phyloP scores from a whole-genome alignment of 2,888 invertebrate species.

The Fragum whitleyi region DNA sequence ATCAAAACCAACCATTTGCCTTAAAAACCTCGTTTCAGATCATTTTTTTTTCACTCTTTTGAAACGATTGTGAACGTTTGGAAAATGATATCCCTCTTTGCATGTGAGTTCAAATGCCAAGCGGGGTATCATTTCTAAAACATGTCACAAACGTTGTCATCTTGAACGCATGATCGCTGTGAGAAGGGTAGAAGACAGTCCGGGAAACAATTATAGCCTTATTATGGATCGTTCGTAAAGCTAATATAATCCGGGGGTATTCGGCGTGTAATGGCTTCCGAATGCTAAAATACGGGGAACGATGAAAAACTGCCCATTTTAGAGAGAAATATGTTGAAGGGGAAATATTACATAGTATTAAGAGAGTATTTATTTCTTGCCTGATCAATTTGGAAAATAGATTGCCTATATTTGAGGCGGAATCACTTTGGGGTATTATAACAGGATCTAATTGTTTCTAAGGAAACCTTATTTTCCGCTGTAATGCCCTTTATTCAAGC shows the following conservation, averaged over 20 bases:
- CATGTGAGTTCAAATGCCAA: too few relatives aligned
- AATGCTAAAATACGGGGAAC: conserved; percentile 56
- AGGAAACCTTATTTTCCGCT: conserved; percentile 29
- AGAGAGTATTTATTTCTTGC: conserved; percentile 62
- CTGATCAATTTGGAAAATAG: conserved; percentile 64
- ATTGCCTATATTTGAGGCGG: conserved; percentile 42
- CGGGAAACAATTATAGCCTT: conserved; percentile 63
- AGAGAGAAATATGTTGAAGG: conserved; percentile 43
- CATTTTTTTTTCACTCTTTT: too few relatives aligned
- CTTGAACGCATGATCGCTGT: too few relatives aligned
- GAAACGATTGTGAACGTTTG: too few relatives aligned
- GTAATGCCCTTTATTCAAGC: conserved; percentile 7
- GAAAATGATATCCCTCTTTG: too few relatives aligned
- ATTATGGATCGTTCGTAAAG: conserved; percentile 55
- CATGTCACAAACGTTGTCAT: too few relatives aligned
- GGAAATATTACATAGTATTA: conserved; percentile 62
- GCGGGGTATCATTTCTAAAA: too few relatives aligned
- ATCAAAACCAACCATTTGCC: too few relatives aligned
- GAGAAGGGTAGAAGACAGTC: conserved; percentile 18
- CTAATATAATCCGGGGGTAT: conserved; percentile 54
- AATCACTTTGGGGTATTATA: conserved; percentile 23
- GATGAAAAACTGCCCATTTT: conserved; percentile 57
- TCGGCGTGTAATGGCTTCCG: conserved; percentile 56
- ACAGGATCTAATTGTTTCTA: conserved; percentile 25
- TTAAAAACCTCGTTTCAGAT: too few relatives aligned